Evolutionary conservation across 2,888 invertebrate species (phyloP), one percentile per base, ranked within the genome.

Genomic region (Acronicta aceris): DNA sequence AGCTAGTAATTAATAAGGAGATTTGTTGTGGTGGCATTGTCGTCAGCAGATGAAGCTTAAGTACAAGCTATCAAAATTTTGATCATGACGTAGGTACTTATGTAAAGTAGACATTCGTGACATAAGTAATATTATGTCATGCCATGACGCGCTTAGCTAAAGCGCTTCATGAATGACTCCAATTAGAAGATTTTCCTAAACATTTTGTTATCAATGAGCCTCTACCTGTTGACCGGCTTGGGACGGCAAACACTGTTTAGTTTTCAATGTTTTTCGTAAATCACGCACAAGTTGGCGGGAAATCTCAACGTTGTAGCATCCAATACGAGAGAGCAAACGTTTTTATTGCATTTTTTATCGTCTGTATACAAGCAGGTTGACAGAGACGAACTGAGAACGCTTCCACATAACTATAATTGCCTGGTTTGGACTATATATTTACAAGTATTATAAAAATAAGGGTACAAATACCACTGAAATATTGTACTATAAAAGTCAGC

Each of bases 251-350:
- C 62, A 71, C 45, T 76, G 52, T 74, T 79, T 69, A 69, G 63
- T 67, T 76, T 64, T 67, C 53, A 54, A 71, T 71, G 65, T 67
- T 62, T 67, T 79, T 79, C 68, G 68, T 76, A 70, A 86, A 86
- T 87, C 81, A 82, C 83, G 86, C 83, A 85, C 79, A 76, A 77
- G 79, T 82, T 85, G 86, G 86, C 87, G 89, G 87, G 89, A 89
- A 89, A 87, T 85, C 85, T 88, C 79, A 78, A 82, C 81, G 83
- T 83, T 67, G 72, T 71, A 66, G 61, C 73, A 71, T 86, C 85
- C 81, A 79, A 79, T 78, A 74, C 80, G 76, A 33, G 78, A 79
- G 81, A 79, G 81, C 78, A 70, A 81, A 85, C 89, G 90, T 89
- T 90, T 88, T 80, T 74, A 58, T 36, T 55, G 59, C 89, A 91